A percentile compares a stretch with the other conserved stretches of the same genome.
Evolutionary conservation across 2,797 vertebrate genomes (phyloP).

Genomic region (Numenius phaeopus): DNA sequence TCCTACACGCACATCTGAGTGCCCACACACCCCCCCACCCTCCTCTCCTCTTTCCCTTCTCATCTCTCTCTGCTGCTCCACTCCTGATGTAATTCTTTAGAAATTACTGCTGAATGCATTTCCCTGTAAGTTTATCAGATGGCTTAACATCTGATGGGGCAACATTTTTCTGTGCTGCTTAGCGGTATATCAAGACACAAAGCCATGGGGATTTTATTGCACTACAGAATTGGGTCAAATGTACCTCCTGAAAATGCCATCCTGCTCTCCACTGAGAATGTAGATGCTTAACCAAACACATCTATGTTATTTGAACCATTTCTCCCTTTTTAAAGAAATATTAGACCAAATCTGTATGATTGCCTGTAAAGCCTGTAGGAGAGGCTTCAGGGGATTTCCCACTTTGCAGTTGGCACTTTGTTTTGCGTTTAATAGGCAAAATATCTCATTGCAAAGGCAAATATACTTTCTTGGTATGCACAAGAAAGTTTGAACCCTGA

Average conservation of each 20-base stretch:
- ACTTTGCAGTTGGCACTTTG: neutral
- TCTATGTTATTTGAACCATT: neutral
- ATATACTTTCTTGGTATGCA: slow-evolving; percentile 17
- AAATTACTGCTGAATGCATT: neutral
- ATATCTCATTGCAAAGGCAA: slow-evolving; percentile 50
- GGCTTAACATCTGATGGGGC: neutral
- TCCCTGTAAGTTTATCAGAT: neutral
- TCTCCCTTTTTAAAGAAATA: neutral
- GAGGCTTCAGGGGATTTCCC: slow-evolving; percentile 27
- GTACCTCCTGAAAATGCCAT: neutral
- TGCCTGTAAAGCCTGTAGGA: neutral
- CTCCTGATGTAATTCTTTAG: neutral
- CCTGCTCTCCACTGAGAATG: neutral
- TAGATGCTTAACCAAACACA: neutral
- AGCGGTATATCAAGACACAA: neutral
- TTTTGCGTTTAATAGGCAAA: slow-evolving; percentile 43
- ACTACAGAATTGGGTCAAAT: neutral
- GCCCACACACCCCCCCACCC: accelerated
- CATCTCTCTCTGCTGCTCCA: neutral
- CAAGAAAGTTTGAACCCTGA: neutral
- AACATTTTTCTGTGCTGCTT: neutral
- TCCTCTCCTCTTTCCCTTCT: neutral
- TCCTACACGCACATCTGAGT: neutral
- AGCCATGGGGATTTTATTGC: neutral
- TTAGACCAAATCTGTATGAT: neutral